Conservation (phyloP, 2,797 vertebrate genomes). For the Myotis myotis region DNA sequence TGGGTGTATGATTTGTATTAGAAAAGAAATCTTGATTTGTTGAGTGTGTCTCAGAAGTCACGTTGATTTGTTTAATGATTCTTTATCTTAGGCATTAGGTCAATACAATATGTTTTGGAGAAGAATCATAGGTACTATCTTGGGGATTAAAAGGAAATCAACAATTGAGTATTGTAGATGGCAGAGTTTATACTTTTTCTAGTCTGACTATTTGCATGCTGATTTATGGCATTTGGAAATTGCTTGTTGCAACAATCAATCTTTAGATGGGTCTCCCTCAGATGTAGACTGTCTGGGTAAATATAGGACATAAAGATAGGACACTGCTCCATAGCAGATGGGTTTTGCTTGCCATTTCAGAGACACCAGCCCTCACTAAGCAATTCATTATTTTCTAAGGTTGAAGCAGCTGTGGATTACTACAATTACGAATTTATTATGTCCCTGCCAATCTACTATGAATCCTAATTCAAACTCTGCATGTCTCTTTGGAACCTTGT, state of each 20-base stretch:
- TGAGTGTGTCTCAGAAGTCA: slow-evolving; percentile 30
- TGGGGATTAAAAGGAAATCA: background rate
- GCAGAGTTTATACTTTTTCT: background rate
- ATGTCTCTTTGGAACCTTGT: slow-evolving; percentile 74
- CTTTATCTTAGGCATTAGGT: slow-evolving; percentile 34
- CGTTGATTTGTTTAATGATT: slow-evolving; percentile 27
- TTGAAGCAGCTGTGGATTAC: slow-evolving; percentile 80
- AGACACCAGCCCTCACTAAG: slow-evolving; percentile 69
- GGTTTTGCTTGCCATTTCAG: slow-evolving; percentile 64
- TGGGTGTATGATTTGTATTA: background rate
- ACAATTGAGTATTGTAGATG: background rate
- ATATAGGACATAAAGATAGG: slow-evolving; percentile 41
- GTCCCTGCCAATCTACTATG: slow-evolving; percentile 68
- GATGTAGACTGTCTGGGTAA: background rate
- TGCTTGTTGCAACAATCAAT: slow-evolving; percentile 43
- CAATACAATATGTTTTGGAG: slow-evolving; percentile 29
- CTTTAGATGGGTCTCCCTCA: background rate
- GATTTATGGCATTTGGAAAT: background rate
- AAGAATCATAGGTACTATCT: slow-evolving; percentile 33
- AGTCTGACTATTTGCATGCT: slow-evolving; percentile 19
- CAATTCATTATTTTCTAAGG: slow-evolving; percentile 74
- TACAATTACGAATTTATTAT: slow-evolving; percentile 80
- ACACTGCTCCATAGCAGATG: slow-evolving; percentile 59
- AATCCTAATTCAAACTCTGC: slow-evolving; percentile 79
- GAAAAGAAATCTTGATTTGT: background rate